phyloP scores from a whole-genome alignment of 92 coral and sea anemone genomes.

The Pocillopora meandrina region DNA sequence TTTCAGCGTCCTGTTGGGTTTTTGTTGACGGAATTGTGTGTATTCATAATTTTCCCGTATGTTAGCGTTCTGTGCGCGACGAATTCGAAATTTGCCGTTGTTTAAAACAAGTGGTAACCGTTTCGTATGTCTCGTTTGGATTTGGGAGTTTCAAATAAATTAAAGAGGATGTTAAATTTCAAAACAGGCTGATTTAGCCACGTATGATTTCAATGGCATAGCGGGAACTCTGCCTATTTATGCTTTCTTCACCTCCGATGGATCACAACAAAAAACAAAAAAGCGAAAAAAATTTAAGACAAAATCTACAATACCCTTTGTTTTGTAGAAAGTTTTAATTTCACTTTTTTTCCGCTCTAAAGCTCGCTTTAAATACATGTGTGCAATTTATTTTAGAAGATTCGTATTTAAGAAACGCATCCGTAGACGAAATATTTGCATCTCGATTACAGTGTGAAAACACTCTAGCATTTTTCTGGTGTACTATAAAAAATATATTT shows the following conservation, averaged over 20 bases:
- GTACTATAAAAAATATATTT: slow-evolving; percentile 13
- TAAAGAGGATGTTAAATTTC: neutral
- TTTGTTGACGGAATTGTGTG: no score
- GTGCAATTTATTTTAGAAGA: neutral
- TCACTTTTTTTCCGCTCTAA: slow-evolving; percentile 10
- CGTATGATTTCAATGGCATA: neutral
- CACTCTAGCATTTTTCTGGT: neutral
- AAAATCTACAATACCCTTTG: slow-evolving; percentile 10
- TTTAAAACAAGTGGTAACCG: neutral
- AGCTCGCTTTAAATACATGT: neutral
- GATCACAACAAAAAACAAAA: neutral
- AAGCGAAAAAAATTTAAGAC: neutral
- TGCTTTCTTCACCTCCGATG: neutral
- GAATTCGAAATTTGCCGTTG: neutral
- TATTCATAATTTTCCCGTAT: neutral
- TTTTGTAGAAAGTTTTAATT: slow-evolving; percentile 37
- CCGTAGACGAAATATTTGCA: neutral
- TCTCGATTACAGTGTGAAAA: slow-evolving; percentile 14
- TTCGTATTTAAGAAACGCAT: slow-evolving; percentile 7
- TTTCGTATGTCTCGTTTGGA: neutral
- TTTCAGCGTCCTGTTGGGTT: no score
- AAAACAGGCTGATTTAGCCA: slow-evolving; percentile 4
- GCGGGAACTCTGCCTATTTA: slow-evolving; percentile 6
- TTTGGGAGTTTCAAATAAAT: neutral
- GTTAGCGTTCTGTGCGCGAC: neutral